Evolutionary conservation across 2,888 invertebrate genomes (phyloP).

Genomic region (Melikaiella ostensackeni): DNA sequence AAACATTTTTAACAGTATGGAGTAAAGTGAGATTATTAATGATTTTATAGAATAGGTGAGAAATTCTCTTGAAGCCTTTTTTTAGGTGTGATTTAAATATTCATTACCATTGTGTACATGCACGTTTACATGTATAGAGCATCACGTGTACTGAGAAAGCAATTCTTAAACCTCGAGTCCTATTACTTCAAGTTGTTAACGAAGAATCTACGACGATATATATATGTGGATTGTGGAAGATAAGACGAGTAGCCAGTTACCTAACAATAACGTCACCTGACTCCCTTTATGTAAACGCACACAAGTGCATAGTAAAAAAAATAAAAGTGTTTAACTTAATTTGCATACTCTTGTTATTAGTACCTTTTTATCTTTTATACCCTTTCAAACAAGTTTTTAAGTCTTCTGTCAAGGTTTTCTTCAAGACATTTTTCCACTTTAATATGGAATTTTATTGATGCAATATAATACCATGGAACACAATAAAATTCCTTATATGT

Average conservation of each 20-base stretch:
- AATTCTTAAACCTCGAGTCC: constrained; percentile 18
- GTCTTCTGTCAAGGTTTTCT: not conserved
- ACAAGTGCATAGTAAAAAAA: constrained; percentile 5
- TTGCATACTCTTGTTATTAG: not conserved
- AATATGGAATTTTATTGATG: not conserved
- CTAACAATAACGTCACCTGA: constrained; percentile 33
- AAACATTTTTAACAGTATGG: too few species aligned
- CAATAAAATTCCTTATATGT: too few species aligned
- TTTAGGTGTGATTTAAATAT: not conserved
- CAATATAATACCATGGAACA: not conserved
- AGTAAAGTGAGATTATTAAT: not conserved
- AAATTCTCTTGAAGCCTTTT: not conserved
- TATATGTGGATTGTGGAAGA: constrained; percentile 26
- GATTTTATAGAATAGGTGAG: not conserved
- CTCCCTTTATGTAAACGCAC: constrained; percentile 16
- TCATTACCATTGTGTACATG: not conserved
- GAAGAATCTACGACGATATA: constrained; percentile 9
- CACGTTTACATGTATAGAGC: not conserved
- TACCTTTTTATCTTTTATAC: not conserved
- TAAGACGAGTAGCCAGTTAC: constrained; percentile 26
- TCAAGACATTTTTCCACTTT: not conserved
- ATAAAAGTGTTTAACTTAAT: not conserved
- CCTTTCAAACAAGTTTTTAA: not conserved
- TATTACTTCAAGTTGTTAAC: constrained; percentile 26
- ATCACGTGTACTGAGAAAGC: not conserved